phyloP scores from a whole-genome alignment of 2,113 vertebrate species.

The Arothron firmamentum region DNA sequence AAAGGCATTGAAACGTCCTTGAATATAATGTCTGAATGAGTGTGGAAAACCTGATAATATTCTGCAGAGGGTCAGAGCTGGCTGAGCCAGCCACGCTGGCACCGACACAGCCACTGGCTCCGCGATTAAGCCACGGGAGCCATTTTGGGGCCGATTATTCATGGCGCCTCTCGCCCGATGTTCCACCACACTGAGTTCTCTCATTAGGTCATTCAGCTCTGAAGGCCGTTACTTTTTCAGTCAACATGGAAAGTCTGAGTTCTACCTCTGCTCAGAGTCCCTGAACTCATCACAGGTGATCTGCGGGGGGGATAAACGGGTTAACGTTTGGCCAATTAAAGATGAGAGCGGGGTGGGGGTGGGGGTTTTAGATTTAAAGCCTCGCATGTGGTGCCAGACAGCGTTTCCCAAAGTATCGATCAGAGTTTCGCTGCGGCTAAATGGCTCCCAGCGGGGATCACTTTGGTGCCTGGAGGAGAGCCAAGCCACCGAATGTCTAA shows the following conservation, averaged over 20 bases:
- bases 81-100: constrained; percentile 53
- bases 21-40: constrained; percentile 57
- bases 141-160: constrained; percentile 69
- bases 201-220: constrained; percentile 70
- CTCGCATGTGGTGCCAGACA: constrained; percentile 45
- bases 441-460: constrained; percentile 68
- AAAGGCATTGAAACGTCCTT: constrained; percentile 58
- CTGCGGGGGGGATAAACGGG: constrained; percentile 12
- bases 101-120: constrained; percentile 40
- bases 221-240: constrained; percentile 73
- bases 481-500: constrained; percentile 68
- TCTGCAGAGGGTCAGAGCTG: constrained; percentile 62
- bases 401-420: constrained; percentile 73
- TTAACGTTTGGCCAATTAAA: constrained; percentile 64
- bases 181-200: constrained; percentile 63
- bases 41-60: constrained; percentile 68
- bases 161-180: constrained; percentile 60
- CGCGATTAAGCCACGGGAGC: constrained; percentile 57
- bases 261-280: constrained; percentile 63
- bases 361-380: constrained; percentile 54
- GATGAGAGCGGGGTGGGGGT: constrained; percentile 36
- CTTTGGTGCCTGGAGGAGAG: constrained; percentile 67
- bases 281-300: constrained; percentile 59
- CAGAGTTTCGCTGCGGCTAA: constrained; percentile 72
- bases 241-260: constrained; percentile 72